Base-by-base conservation (phyloP, 1,140 invertebrate genomes). In the Drosophila orosa region DNA sequence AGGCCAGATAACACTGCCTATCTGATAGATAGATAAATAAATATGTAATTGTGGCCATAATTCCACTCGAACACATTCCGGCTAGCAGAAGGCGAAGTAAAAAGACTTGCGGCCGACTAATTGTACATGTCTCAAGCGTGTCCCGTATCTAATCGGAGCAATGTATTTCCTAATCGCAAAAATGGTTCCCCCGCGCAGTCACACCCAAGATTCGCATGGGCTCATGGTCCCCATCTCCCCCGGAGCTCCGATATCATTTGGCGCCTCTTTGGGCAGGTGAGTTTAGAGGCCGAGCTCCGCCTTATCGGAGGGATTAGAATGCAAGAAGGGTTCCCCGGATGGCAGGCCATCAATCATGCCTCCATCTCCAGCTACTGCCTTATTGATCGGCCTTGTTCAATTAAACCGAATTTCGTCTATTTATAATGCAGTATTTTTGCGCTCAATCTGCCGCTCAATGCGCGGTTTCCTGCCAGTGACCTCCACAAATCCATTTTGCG, bases 31-130 rank as follows among this genome's bases (percentile, higher is more conserved):
- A 80, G 57, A 74, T 47, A 80, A 80, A 83, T 78, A 78, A 67
- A 44, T 82, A 44, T 83, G 80, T 87, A 79, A 87, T 89, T 79
- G 79, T 44, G 27, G 71, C 73, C 54, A 79, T 87, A 86, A 79
- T 66, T 58, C 50, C 40, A 35, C 13, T 52, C n/a, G 17, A 62
- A 60, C 35, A 59, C 66, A 67, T 63, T 67, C 44, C 65, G 33
- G 19, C 33, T 40, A 29, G 27, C 27, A 48, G 15, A 69, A 56
- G 50, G 48, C 19, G 37, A 54, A 57, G 65, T 48, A 40, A 29
- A 59, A 37, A 39, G 33, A 40, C 39, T 25, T 76, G 40, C 17
- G 37, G 39, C 45, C 45, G 47, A 33, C 47, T 55, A 55, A 68
- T 60, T 56, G 55, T 69, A 35, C 37, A 24, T 59, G 66, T 63